Conservation (phyloP, 1,140 invertebrate species). For the Papilio xuthus region DNA sequence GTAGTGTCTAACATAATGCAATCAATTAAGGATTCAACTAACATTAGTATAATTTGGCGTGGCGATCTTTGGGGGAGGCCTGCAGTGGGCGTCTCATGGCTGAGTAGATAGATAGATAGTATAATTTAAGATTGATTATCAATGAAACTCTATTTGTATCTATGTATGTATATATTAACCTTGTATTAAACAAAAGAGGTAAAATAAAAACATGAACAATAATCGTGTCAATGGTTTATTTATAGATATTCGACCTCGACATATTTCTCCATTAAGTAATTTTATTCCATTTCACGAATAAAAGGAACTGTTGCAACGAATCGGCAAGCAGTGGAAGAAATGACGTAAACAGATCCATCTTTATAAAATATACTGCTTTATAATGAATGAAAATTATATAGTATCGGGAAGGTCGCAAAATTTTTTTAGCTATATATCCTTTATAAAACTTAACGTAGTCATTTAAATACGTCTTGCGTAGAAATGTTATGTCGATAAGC, state of each 20-base stretch:
- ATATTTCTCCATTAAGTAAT: constrained; percentile 18
- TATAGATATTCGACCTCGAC: constrained; percentile 4
- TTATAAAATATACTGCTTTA: background rate
- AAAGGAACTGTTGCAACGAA: background rate
- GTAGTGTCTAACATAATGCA: background rate
- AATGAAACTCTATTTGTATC: background rate
- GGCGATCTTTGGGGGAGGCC: too few relatives aligned
- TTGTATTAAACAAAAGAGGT: constrained; percentile 20
- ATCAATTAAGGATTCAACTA: background rate
- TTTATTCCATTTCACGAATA: constrained; percentile 7
- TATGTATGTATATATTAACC: constrained; percentile 2
- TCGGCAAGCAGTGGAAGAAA: background rate
- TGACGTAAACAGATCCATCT: background rate
- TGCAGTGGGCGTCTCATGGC: too few relatives aligned
- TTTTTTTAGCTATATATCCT: background rate
- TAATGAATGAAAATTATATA: background rate
- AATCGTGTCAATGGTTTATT: constrained; percentile 15
- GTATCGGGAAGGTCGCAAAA: background rate
- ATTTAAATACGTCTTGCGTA: background rate
- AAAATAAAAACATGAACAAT: constrained; percentile 11
- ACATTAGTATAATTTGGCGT: too few relatives aligned
- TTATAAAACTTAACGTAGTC: background rate
- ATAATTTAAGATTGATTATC: background rate
- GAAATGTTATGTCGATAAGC: background rate
- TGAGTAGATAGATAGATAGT: too few relatives aligned